Evolutionary conservation across 1,140 invertebrate genomes (phyloP).

Genomic region (Eufriesea mexicana): DNA sequence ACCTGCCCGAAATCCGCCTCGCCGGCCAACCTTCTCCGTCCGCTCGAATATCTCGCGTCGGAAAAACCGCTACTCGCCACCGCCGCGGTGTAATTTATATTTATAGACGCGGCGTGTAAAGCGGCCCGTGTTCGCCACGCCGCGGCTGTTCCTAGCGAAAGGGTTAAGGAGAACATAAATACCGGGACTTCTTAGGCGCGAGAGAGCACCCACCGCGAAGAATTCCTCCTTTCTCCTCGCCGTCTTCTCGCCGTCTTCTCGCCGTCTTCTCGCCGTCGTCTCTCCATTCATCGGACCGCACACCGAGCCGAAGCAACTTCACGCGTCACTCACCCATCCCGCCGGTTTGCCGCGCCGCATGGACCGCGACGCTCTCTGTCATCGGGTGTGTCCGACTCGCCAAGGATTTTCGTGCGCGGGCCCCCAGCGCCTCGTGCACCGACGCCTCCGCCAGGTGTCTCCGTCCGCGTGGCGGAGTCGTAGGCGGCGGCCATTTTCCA

Average conservation of each 20-base stretch:
- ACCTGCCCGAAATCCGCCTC: too few species aligned
- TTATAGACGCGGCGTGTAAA: too few species aligned
- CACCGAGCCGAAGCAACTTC: background rate
- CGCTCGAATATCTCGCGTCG: background rate
- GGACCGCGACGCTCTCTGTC: too few species aligned
- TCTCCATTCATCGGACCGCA: background rate
- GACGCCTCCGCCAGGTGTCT: background rate
- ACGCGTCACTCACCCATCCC: constrained; percentile 6
- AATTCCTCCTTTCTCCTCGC: background rate
- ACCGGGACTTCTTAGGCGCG: background rate
- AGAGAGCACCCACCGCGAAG: constrained; percentile 9
- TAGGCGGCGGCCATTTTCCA: constrained; percentile 5
- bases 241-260: background rate
- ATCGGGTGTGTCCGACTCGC: too few species aligned
- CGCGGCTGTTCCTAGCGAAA: background rate
- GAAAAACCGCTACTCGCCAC: too few species aligned
- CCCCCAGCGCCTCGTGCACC: too few species aligned
- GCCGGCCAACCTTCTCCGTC: background rate
- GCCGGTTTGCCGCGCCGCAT: too few species aligned
- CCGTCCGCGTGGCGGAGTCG: background rate
- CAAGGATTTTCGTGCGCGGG: constrained; percentile 13
- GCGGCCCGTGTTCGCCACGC: too few species aligned
- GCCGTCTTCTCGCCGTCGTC: background rate
- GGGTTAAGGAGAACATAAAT: constrained; percentile 26
- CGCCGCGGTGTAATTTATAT: too few species aligned